Evolutionary conservation across 2,113 vertebrate species (phyloP).

Genomic region (Alaudala cheleensis): DNA sequence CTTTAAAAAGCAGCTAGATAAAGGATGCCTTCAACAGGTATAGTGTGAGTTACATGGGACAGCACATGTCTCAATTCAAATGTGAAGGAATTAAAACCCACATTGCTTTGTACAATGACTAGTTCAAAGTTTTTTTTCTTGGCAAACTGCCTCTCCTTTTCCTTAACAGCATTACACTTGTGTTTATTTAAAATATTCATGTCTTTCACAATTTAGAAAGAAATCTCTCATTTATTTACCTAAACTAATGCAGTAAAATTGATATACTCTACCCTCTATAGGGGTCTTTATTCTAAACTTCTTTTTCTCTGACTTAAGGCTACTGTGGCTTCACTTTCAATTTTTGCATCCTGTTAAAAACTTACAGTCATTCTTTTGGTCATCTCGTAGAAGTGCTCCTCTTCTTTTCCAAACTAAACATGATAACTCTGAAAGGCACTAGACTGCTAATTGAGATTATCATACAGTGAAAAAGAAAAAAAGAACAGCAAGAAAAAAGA

Average conservation of each 20-base stretch:
- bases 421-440: background rate
- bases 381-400: background rate
- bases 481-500: background rate
- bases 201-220: constrained; percentile 32
- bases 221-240: constrained; percentile 8
- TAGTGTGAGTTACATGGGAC: background rate
- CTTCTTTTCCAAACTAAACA: background rate
- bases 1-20: background rate
- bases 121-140: constrained; percentile 23
- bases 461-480: background rate
- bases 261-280: background rate
- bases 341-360: background rate
- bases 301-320: background rate
- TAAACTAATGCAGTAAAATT: background rate
- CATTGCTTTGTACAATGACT: background rate
- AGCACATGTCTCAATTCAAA: background rate
- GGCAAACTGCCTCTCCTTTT: background rate
- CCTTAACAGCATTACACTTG: background rate
- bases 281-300: background rate
- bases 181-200: constrained; percentile 13
- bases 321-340: background rate
- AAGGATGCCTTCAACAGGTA: constrained; percentile 2
- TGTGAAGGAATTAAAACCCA: constrained; percentile 16
- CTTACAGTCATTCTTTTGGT: background rate
- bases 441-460: background rate